Percentiles rank a stretch among this genome's conserved stretches.
Conservation (phyloP, 2,888 invertebrate species). For the Crossocerus cetratus region DNA sequence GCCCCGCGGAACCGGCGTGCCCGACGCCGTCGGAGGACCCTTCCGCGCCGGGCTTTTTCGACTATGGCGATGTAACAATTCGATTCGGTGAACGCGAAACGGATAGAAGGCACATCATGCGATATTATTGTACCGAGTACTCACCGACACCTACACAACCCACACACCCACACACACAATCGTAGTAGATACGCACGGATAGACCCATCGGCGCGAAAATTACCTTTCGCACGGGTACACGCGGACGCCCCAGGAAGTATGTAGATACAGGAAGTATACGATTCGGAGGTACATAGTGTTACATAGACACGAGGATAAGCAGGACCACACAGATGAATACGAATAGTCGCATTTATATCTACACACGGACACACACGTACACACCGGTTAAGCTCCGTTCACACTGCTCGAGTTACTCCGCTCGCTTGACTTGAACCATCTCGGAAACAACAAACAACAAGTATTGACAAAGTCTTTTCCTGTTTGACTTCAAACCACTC, state of each 20-base stretch:
- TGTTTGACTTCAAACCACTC: too few relatives aligned
- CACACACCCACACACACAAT: not conserved
- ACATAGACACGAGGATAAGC: constrained; percentile 15
- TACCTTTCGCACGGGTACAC: not conserved
- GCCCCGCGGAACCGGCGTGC: constrained; percentile 24
- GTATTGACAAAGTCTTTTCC: too few relatives aligned
- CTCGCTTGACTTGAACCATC: not conserved
- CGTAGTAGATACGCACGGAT: constrained; percentile 4
- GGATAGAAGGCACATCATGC: constrained; percentile 36
- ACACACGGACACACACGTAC: not conserved
- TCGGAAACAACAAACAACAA: not conserved
- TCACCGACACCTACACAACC: constrained; percentile 4
- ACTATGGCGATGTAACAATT: constrained; percentile 66
- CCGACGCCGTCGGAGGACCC: constrained; percentile 40
- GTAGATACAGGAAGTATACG: not conserved
- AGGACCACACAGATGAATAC: not conserved
- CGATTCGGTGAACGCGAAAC: constrained; percentile 46
- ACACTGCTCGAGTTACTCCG: not conserved
- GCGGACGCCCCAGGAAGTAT: not conserved
- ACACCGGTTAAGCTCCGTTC: constrained; percentile 5
- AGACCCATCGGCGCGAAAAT: constrained; percentile 8
- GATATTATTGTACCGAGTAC: constrained; percentile 43
- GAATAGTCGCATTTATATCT: too few relatives aligned
- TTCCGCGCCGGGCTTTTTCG: constrained; percentile 61
- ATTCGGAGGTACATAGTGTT: constrained; percentile 2